Conservation (phyloP, 2,797 vertebrate genomes). For the Alauda arvensis region DNA sequence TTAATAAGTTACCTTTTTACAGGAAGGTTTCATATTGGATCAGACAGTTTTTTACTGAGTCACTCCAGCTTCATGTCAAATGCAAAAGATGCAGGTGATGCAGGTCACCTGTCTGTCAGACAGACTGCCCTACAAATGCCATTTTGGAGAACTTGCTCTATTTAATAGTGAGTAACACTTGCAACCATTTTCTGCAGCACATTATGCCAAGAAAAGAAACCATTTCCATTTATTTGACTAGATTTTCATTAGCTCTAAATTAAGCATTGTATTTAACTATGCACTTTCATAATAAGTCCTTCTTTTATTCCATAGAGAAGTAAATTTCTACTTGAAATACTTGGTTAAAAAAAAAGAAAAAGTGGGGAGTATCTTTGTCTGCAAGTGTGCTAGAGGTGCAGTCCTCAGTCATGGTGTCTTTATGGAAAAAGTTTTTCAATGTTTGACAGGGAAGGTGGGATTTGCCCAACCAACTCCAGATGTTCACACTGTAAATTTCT, state of each 20-base stretch:
- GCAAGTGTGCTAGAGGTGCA: not conserved
- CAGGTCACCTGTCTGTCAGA: not conserved
- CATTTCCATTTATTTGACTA: not conserved
- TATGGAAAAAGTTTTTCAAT: not conserved
- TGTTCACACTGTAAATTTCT: slow-evolving; percentile 16
- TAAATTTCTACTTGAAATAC: not conserved
- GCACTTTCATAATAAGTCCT: not conserved
- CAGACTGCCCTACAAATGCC: not conserved
- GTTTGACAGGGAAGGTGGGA: slow-evolving; percentile 5
- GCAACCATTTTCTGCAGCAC: not conserved
- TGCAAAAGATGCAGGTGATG: not conserved
- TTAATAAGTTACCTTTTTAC: not conserved
- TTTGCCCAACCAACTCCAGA: not conserved
- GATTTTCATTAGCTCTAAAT: not conserved
- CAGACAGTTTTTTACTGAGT: not conserved
- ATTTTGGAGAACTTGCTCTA: not conserved
- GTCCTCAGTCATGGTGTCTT: not conserved
- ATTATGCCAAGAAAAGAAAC: not conserved
- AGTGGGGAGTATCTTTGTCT: not conserved
- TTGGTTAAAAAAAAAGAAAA: slow-evolving; percentile 9
- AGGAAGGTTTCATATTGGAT: not conserved
- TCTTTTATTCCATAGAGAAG: not conserved
- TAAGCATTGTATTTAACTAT: not conserved
- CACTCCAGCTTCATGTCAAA: not conserved
- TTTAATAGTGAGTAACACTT: not conserved